Evolutionary conservation across 2,888 invertebrate genomes (phyloP), one percentile per base, ranked within the genome.

Genomic region (Andrena camellia): DNA sequence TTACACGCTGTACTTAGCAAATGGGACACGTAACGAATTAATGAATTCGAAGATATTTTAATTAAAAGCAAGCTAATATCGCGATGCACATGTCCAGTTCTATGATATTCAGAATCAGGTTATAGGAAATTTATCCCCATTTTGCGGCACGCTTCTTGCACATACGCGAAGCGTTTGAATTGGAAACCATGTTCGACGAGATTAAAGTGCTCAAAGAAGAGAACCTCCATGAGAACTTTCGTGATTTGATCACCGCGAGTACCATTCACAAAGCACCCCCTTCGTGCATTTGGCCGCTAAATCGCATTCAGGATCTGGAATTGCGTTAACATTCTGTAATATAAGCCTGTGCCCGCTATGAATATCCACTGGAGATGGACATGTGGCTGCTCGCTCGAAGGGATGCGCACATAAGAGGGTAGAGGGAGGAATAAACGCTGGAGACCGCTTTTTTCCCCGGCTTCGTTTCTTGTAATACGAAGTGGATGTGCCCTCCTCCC

Each of bases 1-100:
- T 64, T 64, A 54, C 42, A 35, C 7, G 35, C 52, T 52, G n/a
- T 31, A 60, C 29, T 8, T 26, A n/a, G 3, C 13, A 8, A 50
- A 23, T 64, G 7, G 29, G 35, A 2, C 54, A 10, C 7, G 54
- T n/a, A n/a, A n/a, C n/a, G n/a, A n/a, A n/a, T 54, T 42, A 10
- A 17, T 29, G 29, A 42, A 73, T 54, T 57, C 64, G 57, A 54
- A 33, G 66, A 66, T n/a, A 29, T 42, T 54, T 35, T 57, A 73
- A 66, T 66, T 42, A 42, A 73, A 73, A n/a, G 67, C 26, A 42
- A 57, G n/a, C 73, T 17, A n/a, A 72, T 72, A 35, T 33, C n/a
- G n/a, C 17, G 2, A 5, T 31, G 31, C 6, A 26, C 10, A 23
- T 33, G 2, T 31, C n/a, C 31, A 42, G 42, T 1, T 17, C 17